Evolutionary conservation across 2,888 invertebrate genomes (phyloP).

Genomic region (Diogma glabrata): DNA sequence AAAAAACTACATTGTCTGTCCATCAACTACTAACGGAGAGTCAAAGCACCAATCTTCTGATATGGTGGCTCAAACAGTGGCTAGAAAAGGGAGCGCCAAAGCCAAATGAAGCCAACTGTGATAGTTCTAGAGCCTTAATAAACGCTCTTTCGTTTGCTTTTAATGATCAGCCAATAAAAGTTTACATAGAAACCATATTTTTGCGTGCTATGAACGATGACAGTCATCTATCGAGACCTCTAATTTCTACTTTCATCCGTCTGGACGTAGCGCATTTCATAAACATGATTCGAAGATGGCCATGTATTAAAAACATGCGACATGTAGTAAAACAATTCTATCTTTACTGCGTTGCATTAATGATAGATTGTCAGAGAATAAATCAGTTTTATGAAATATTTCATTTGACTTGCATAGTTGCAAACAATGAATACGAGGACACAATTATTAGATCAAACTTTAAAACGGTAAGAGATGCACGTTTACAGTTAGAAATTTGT

Average conservation of each 20-base stretch:
- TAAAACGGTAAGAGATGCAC: no score
- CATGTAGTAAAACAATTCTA: no score
- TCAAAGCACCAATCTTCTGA: neutral
- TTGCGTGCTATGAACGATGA: neutral
- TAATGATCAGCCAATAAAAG: neutral
- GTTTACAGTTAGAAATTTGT: no score
- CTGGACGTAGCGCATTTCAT: neutral
- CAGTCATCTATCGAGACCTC: neutral
- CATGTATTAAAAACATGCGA: neutral
- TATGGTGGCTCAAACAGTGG: neutral
- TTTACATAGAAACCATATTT: neutral
- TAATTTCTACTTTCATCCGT: neutral
- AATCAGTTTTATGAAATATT: no score
- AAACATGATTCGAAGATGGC: neutral
- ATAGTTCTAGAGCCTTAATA: neutral
- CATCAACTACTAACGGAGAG: neutral
- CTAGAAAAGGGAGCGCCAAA: neutral
- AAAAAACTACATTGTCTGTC: neutral
- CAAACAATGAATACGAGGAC: no score
- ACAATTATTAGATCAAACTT: no score
- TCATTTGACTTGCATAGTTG: no score
- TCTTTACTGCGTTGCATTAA: no score
- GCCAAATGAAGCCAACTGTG: neutral
- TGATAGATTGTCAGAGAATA: no score
- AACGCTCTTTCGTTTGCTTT: neutral